phyloP scores from a whole-genome alignment of 2,888 invertebrate genomes.

The Strigamia maritima region DNA sequence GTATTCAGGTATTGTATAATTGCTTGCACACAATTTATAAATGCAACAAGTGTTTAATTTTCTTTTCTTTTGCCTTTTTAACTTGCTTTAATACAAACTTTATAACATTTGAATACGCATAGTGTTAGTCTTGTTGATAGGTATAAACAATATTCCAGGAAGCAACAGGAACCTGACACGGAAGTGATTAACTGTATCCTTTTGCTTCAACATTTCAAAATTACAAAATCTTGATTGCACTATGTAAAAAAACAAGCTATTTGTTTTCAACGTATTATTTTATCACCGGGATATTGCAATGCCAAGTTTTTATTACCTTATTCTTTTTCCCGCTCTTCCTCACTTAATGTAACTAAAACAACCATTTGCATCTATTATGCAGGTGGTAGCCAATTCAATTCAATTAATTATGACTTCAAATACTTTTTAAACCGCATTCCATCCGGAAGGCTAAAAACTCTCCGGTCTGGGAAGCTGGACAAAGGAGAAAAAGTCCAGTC shows the following conservation, averaged over 20 bases:
- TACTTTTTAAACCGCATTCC: too few relatives aligned
- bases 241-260: not conserved
- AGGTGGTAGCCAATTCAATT: not conserved
- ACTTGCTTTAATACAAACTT: too few relatives aligned
- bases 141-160: not conserved
- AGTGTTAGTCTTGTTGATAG: too few relatives aligned
- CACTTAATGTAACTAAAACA: not conserved
- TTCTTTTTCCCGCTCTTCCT: not conserved
- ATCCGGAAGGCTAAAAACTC: too few relatives aligned
- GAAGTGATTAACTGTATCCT: not conserved
- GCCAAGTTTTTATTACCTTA: slow-evolving; percentile 6
- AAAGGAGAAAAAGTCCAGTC: too few relatives aligned
- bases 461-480: too few relatives aligned
- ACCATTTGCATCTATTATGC: not conserved
- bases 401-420: too few relatives aligned
- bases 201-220: not conserved
- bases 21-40: too few relatives aligned
- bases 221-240: not conserved
- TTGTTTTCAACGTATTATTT: not conserved
- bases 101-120: too few relatives aligned
- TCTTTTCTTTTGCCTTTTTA: too few relatives aligned
- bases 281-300: not conserved
- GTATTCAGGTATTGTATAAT: too few relatives aligned
- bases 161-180: not conserved
- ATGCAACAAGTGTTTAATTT: too few relatives aligned